Evolutionary conservation across 2,888 invertebrate species (phyloP), one percentile per base, ranked within the genome.

Genomic region (Thera britannica): DNA sequence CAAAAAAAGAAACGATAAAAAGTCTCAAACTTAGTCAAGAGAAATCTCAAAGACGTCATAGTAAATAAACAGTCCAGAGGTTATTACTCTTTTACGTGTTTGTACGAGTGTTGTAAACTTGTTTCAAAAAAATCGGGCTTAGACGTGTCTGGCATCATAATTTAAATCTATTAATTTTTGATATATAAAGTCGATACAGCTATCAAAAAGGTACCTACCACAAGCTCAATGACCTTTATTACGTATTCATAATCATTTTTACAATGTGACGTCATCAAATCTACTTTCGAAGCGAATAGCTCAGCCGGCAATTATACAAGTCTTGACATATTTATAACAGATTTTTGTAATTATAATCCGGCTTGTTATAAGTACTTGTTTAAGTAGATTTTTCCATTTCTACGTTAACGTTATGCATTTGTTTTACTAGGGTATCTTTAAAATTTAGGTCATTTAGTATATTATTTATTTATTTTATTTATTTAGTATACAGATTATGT

Each of bases 251-350:
- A 72, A 75, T 79, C 78, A 79, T 79, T 77, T 77, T 78, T 80
- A 79, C 65, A 78, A 80, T 58, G 48, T 83, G 82, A 83, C 80
- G 79, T 82, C 82, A 82, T 68, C 65, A n/a, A 67, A 64, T 62
- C 67, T 68, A 82, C 82, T 84, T 84, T 85, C 82, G 74, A 80
- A 73, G 65, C 67, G 70, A 79, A 79, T 77, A 74, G 77, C 78
- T 79, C 72, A 72, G 61, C 71, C 34, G 34, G 8, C 51, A 34
- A 58, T 67, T 68, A 71, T 48, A 46, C 51, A 58, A 52, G 58
- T 65, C 57, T 67, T 70, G 61, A 58, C 58, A 67, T 65, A 61
- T 65, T 65, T 67, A 65, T 66, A 61, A 44, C 34, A 35, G 12
- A 44, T 51, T 58, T 44, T 44, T 44, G 44, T 44, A 44, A 7